A percentile compares a stretch with the other conserved stretches of the same genome.
Evolutionary conservation across 2,888 invertebrate species (phyloP).

Genomic region (Pterostichus niger): DNA sequence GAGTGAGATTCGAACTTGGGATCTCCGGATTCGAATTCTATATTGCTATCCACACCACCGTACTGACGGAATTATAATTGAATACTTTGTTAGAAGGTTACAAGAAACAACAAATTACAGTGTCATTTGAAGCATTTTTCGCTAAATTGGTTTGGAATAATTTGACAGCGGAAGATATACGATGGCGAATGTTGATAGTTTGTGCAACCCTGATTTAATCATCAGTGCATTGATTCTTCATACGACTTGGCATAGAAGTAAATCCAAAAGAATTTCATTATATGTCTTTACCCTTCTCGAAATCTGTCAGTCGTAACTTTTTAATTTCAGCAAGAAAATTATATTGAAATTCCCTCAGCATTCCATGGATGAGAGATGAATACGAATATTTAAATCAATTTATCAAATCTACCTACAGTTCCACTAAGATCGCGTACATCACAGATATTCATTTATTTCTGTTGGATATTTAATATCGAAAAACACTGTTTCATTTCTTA

Average conservation of each 20-base stretch:
- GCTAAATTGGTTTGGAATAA: too few relatives aligned
- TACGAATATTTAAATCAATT: conserved; percentile 53
- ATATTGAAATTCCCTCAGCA: conserved; percentile 27
- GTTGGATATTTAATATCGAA: neutral
- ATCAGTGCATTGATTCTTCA: conserved; percentile 16
- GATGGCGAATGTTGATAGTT: neutral
- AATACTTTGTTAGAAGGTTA: too few relatives aligned
- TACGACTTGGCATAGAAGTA: conserved; percentile 35
- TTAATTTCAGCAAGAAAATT: conserved; percentile 31
- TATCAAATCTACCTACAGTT: conserved; percentile 36
- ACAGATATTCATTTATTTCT: neutral
- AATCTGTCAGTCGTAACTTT: conserved; percentile 42
- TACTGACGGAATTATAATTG: too few relatives aligned
- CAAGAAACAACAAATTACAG: too few relatives aligned
- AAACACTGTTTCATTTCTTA: too few relatives aligned
- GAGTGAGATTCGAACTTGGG: too few relatives aligned
- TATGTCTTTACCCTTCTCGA: conserved; percentile 43
- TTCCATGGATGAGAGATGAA: conserved; percentile 52
- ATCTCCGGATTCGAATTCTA: too few relatives aligned
- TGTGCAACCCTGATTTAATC: conserved; percentile 40
- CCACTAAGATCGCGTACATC: neutral
- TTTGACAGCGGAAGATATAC: too few relatives aligned
- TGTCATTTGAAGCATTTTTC: too few relatives aligned
- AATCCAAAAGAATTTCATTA: conserved; percentile 43
- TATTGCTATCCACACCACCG: too few relatives aligned